Evolutionary conservation across 2,888 invertebrate species (phyloP).

Genomic region (Cheiracanthium punctorium): DNA sequence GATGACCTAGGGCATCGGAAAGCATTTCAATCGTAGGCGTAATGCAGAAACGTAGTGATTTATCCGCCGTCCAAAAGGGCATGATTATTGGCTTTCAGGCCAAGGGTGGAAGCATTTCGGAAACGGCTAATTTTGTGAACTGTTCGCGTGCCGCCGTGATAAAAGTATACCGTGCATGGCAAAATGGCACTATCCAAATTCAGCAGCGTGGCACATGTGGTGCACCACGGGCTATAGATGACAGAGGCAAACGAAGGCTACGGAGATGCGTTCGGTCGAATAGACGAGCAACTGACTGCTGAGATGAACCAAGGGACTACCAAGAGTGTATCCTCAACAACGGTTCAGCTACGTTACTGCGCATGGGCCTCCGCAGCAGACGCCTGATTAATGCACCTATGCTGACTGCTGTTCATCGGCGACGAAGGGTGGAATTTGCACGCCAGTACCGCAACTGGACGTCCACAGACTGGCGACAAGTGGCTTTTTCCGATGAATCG

Average conservation of each 20-base stretch:
- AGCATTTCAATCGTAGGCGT: background rate
- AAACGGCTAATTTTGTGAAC: background rate
- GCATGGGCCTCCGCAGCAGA: too few species aligned
- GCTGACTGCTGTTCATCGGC: too few species aligned
- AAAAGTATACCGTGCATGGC: slow-evolving; percentile 9
- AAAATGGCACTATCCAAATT: slow-evolving; percentile 20
- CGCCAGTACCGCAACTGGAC: too few species aligned
- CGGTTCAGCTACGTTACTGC: too few species aligned
- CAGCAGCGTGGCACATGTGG: slow-evolving; percentile 1
- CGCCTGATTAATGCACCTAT: too few species aligned
- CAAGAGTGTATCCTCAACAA: too few species aligned
- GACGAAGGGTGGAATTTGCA: too few species aligned
- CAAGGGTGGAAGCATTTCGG: background rate
- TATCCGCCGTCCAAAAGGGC: background rate
- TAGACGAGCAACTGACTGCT: too few species aligned
- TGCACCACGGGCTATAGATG: background rate
- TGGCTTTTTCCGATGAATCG: too few species aligned
- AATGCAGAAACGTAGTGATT: background rate
- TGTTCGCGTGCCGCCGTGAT: background rate
- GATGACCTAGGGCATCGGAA: background rate
- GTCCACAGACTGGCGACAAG: too few species aligned
- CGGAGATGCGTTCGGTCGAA: too few species aligned
- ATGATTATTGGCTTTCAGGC: background rate
- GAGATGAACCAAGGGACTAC: too few species aligned
- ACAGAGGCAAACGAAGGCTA: background rate